A percentile compares a stretch with the other conserved stretches of the same genome.
phyloP scores from a whole-genome alignment of 1,140 invertebrate species.

The Pseudomyrmex dendroicus region DNA sequence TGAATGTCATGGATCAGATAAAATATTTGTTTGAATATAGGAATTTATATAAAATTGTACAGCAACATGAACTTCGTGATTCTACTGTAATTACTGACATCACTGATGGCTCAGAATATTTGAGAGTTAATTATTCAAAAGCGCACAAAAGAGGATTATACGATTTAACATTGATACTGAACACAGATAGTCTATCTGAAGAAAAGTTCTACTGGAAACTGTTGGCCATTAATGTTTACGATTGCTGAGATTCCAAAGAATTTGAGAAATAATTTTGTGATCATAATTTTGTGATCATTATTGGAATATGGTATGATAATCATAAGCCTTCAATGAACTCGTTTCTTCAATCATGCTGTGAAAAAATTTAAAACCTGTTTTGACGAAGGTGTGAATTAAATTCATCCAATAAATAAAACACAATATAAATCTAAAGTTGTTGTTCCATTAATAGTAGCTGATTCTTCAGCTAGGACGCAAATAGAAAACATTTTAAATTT shows the following conservation, averaged over 20 bases:
- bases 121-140: slow-evolving; percentile 9
- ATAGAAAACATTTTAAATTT: too few species aligned
- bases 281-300: slow-evolving; percentile 3
- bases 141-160: not conserved
- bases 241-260: slow-evolving; percentile 10
- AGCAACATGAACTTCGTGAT: not conserved
- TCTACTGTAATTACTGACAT: slow-evolving; percentile 4
- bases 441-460: too few species aligned
- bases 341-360: not conserved
- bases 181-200: slow-evolving; percentile 3
- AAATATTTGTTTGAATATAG: slow-evolving; percentile 13
- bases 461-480: too few species aligned
- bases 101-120: not conserved
- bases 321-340: not conserved
- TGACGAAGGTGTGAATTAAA: slow-evolving; percentile 4
- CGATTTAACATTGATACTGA: slow-evolving; percentile 15
- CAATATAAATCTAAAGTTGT: too few species aligned
- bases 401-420: slow-evolving; percentile 9
- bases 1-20: not conserved
- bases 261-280: too few species aligned
- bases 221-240: slow-evolving; percentile 17
- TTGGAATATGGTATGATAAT: not conserved
- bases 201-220: slow-evolving; percentile 6
- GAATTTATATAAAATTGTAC: slow-evolving; percentile 3
- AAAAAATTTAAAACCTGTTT: not conserved